These are phyloP conservation scores for Stigmatopora argus DNA, from an alignment of 2,113 vertebrate species.

Conservation along the genomic window DNA sequence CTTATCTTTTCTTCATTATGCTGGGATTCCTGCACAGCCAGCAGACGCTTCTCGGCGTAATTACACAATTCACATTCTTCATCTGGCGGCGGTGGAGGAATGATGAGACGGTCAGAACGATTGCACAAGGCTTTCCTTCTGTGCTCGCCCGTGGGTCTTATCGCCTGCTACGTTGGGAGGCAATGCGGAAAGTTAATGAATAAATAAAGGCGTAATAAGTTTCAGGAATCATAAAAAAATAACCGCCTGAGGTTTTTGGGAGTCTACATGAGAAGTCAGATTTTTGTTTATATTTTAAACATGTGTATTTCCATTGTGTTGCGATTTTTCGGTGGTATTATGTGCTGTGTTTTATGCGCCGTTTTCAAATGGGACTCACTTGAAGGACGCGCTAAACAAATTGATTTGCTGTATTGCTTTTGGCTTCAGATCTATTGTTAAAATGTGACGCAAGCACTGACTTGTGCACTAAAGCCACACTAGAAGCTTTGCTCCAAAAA, in stretches of 20 bases:
- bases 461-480: background rate
- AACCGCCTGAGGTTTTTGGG: background rate
- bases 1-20: slow-evolving; percentile 50
- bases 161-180: background rate
- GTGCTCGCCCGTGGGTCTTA: background rate
- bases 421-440: background rate
- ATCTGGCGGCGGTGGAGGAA: slow-evolving; percentile 9
- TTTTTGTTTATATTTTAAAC: background rate
- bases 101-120: slow-evolving; percentile 12
- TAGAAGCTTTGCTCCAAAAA: background rate
- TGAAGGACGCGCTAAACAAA: background rate
- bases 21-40: slow-evolving; percentile 32
- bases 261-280: background rate
- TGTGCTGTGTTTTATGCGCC: background rate
- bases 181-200: background rate
- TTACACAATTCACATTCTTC: slow-evolving; percentile 42
- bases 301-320: no score
- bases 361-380: background rate
- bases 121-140: slow-evolving; percentile 4
- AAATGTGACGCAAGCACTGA: background rate
- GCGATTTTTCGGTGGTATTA: no score
- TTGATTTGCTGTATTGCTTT: background rate
- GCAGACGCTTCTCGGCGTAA: slow-evolving; percentile 35
- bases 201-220: background rate
- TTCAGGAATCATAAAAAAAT: background rate